Evolutionary conservation across 64 coral and sea anemone genomes (phyloP), one percentile per base, ranked within the genome.

Genomic region (Montipora capricornis): DNA sequence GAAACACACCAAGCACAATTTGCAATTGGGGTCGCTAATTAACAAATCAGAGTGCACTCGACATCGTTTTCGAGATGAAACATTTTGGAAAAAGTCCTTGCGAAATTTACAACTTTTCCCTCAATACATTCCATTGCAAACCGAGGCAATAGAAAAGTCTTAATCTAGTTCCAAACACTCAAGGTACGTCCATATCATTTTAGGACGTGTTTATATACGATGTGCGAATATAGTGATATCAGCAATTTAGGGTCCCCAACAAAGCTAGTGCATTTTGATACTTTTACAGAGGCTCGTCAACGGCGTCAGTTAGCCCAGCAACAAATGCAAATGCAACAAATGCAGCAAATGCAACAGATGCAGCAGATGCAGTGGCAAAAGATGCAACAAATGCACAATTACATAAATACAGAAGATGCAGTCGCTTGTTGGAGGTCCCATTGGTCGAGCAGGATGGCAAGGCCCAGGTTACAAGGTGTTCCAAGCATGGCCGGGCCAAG

Each of bases 261-360:
- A 37, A 37, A 37, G 37, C 37, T 37, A 37, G 37, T 37, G 37
- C 37, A 37, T 37, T 37, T 37, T 37, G 37, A 37, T 74, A 46
- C 4, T 77, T 20, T 71, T 73, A 29, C 49, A 93, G 91, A 93
- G 80, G 69, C 69, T 80, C 91, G 91, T 53, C 15, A 77, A 71
- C 82, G 91, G 10, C 79, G 68, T 67, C 49, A 48, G 12, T 20
- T 86, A n/a, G 62, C 64, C 58, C 71, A 75, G 73, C 87, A 76
- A 89, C 55, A 64, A 14, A 59, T 19, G 73, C 71, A 76, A 44
- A 88, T 77, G 86, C 69, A 88, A 58, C 86, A 77, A 4, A 88
- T 77, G 86, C 86, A 75, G 4, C 85, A 88, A 24, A 53, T 73
- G 73, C 85, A 74, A 37, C 68, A 92, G 10, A 45, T 70, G 82